Evolutionary conservation across 2,888 invertebrate genomes (phyloP), one percentile per base, ranked within the genome.

Genomic region (Tinea pellionella): DNA sequence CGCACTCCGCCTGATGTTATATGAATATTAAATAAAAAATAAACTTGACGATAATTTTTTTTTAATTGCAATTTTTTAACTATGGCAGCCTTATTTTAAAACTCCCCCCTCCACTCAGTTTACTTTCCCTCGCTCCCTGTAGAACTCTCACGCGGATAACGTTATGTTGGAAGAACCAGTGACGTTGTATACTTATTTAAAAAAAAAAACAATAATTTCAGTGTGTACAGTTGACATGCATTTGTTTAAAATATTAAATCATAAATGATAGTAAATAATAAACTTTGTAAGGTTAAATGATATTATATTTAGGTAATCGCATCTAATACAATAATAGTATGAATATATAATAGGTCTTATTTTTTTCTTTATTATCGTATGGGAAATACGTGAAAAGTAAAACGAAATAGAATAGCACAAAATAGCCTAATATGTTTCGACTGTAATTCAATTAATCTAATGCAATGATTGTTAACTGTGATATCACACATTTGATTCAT

Each of bases 391-490:
- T 24, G n/a, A 37, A 37, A 37, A 2, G 37, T 9, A n/a, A 37
- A 47, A 47, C 16, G 12, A 16, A 47, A 13, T 47, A n/a, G 47
- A 47, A 47, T 15, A 1, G 16, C 16, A 47, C 47, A 16, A 16
- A 47, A 47, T 47, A 47, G 47, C 16, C 15, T 47, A 9, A 47
- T 37, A 37, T 47, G 47, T 16, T 15, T 13, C 57, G 32, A 57
- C 12, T 2, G 15, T 19, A 18, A 4, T 57, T 71, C 74, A 74
- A 77, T 75, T 75, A 76, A 69, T 69, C 65, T 75, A 77, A 77
- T 76, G 75, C 73, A 75, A 63, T 24, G 62, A 60, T 61, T 53
- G 24, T 53, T 53, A 53, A 53, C 53, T 53, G 53, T 53, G 19
- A 53, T 47, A 47, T 53, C 19, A 53, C 24, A 53, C 53, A 24